Evolutionary conservation across 1,140 invertebrate species (phyloP).

Genomic region (Drosophila pruinosa): DNA sequence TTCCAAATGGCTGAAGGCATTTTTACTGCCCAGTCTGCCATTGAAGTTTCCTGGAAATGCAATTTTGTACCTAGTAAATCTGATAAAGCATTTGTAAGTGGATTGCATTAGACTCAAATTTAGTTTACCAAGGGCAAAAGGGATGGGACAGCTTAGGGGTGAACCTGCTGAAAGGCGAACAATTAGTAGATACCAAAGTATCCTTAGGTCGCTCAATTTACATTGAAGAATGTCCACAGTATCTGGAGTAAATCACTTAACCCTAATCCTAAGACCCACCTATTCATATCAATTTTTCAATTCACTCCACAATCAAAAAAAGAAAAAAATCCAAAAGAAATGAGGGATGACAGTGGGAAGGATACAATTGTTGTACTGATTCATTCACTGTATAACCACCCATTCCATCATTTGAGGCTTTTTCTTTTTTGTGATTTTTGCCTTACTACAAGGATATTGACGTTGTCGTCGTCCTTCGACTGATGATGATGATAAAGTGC

Average conservation of each 20-base stretch:
- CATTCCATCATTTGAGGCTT: neutral
- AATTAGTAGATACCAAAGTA: constrained; percentile 50
- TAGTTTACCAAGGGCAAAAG: constrained; percentile 19
- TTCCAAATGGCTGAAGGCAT: constrained; percentile 48
- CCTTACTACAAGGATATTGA: constrained; percentile 36
- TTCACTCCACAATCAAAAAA: constrained; percentile 13
- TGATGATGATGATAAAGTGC: constrained; percentile 57
- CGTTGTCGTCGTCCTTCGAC: constrained; percentile 29
- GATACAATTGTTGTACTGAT: constrained; percentile 30
- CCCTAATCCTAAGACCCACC: constrained; percentile 48
- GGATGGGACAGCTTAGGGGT: neutral
- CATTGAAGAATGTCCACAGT: constrained; percentile 27
- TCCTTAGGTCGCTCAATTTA: constrained; percentile 6
- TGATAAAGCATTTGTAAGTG: constrained; percentile 60
- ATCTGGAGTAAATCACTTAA: constrained; percentile 51
- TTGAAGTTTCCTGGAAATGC: constrained; percentile 62
- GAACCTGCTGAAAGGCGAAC: constrained; percentile 7
- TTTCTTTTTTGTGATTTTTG: constrained; percentile 36
- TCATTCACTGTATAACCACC: constrained; percentile 1
- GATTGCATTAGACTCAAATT: constrained; percentile 46
- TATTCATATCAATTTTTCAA: constrained; percentile 51
- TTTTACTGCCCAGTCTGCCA: constrained; percentile 39
- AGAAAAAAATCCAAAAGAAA: constrained; percentile 9
- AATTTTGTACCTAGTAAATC: constrained; percentile 66
- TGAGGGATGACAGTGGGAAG: neutral